Base-by-base conservation (phyloP, 2,888 invertebrate genomes). In the Plagodis pulveraria region DNA sequence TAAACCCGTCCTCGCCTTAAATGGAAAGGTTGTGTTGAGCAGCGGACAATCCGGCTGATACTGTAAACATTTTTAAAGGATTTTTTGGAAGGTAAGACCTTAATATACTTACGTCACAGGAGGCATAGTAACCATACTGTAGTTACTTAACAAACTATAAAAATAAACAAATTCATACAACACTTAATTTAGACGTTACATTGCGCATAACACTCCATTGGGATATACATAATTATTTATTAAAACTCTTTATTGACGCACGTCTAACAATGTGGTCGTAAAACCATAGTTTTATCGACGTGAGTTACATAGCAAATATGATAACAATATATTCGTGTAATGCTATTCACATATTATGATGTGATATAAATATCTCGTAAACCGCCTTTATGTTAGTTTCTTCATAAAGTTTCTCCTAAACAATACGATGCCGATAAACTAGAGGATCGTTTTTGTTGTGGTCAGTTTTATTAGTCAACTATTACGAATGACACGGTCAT, bases 281-380 rank as follows among this genome's bases (percentile, higher is more conserved):
- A 60, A 60, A 8, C 52, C 44, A 60, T 60, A 56, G 41, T 22
- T 60, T 56, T 60, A 60, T 52, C 8, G 40, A 12, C 49, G 49
- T 56, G 55, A 56, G 56, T 51, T 40, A 12, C 51, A 56, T 60
- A 56, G 43, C 32, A 56, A 60, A 52, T 40, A 47, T 34, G 50
- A 51, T 56, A 49, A 11, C 10, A 40, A 40, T 40, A 40, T 40
- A 10, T 10, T 40, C 8, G 40, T 42, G 10, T 49, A 50, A 54
- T 50, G 46, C 32, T 50, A 45, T 59, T 50, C 46, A 42, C 46
- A 56, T 41, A 56, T 55, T 60, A 60, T 51, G 51, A 56, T 48
- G 42, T 46, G 47, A 43, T 50, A 47, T 51, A 55, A 60, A 60
- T 52, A 56, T 49, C n/a, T 56, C 52, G 48, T 60, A 56, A 60